phyloP scores from a whole-genome alignment of 2,888 invertebrate species.

The Caenorhabditis sp. region DNA sequence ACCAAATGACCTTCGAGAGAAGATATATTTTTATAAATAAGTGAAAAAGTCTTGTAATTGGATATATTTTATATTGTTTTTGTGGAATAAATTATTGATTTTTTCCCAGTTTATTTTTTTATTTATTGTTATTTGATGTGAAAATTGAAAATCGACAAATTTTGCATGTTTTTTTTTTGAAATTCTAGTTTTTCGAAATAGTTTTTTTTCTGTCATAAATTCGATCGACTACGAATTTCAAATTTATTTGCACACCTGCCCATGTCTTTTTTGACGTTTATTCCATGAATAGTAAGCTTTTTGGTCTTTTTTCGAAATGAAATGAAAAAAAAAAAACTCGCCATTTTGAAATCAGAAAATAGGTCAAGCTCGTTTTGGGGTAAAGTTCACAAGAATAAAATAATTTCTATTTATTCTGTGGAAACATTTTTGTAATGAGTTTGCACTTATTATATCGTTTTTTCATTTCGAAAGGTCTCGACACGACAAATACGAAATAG shows the following conservation, averaged over 20 bases:
- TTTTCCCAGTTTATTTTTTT: not conserved
- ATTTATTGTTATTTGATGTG: not conserved
- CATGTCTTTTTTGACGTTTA: not conserved
- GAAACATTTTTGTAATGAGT: too few species aligned
- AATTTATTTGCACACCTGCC: too few species aligned
- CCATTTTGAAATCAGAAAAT: too few species aligned
- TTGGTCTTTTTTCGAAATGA: not conserved
- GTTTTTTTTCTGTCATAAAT: not conserved
- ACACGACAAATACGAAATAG: too few species aligned
- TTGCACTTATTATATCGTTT: too few species aligned
- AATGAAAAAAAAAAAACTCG: not conserved
- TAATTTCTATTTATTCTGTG: too few species aligned
- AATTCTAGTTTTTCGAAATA: not conserved
- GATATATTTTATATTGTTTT: not conserved
- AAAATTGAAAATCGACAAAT: not conserved
- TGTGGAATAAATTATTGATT: not conserved
- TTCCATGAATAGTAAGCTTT: not conserved
- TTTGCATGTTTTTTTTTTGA: not conserved
- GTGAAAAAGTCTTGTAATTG: not conserved
- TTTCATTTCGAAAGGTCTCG: too few species aligned
- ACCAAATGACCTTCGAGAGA: conserved; percentile 16
- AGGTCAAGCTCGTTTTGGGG: too few species aligned
- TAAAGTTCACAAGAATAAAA: too few species aligned
- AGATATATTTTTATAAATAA: not conserved
- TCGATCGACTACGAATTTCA: too few species aligned